phyloP scores from a whole-genome alignment of 2,113 vertebrate species.

The Smithornis capensis region DNA sequence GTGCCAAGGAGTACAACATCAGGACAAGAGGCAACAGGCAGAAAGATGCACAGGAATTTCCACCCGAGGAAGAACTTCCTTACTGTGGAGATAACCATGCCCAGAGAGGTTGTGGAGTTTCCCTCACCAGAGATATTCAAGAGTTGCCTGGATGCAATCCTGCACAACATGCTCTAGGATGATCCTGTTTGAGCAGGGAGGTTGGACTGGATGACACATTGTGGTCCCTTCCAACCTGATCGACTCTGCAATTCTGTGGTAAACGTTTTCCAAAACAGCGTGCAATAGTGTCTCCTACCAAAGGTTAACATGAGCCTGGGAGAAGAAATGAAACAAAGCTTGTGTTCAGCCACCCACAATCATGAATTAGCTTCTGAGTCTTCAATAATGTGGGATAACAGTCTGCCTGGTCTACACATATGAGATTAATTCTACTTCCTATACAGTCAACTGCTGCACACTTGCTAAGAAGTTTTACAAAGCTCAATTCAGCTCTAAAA shows the following conservation, averaged over 20 bases:
- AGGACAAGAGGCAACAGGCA: neutral
- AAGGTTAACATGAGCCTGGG: accelerated
- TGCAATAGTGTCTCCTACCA: neutral
- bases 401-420: neutral
- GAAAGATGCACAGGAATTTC: neutral
- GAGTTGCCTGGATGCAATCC: neutral
- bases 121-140: neutral
- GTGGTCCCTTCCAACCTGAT: neutral
- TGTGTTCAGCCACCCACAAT: neutral
- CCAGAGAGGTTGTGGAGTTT: neutral
- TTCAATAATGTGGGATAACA: neutral
- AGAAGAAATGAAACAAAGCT: neutral
- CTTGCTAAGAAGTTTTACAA: neutral
- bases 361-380: neutral
- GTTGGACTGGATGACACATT: neutral
- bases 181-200: neutral
- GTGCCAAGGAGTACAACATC: neutral
- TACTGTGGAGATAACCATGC: neutral
- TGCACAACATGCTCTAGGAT: neutral
- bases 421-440: neutral
- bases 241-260: neutral
- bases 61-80: neutral
- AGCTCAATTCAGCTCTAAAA: neutral
- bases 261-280: neutral
- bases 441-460: neutral